These are phyloP conservation scores for Ennomos fuscantarius DNA, from an alignment of 2,888 invertebrate genomes.

Conservation along the genomic window DNA sequence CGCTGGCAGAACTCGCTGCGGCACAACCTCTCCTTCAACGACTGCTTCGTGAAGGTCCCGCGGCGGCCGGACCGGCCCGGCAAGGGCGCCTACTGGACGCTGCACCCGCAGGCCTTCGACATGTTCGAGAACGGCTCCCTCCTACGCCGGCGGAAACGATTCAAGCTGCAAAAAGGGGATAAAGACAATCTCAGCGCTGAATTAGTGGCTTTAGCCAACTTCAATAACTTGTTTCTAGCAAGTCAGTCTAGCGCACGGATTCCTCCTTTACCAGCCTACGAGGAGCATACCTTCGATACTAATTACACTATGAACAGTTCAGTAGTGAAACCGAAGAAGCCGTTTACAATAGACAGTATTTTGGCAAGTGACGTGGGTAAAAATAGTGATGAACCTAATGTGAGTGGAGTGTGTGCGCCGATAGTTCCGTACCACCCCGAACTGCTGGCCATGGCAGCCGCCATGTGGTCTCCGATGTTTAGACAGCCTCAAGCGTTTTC, in stretches of 20 bases:
- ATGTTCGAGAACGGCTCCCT: slow-evolving; percentile 97
- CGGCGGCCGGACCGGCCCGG: slow-evolving; percentile 92
- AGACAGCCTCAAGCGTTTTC: slow-evolving; percentile 42
- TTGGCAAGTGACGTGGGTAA: slow-evolving; percentile 88
- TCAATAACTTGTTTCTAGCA: slow-evolving; percentile 86
- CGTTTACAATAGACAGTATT: slow-evolving; percentile 94
- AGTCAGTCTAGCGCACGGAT: slow-evolving; percentile 51
- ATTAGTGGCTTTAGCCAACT: slow-evolving; percentile 87
- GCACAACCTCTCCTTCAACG: slow-evolving; percentile 98
- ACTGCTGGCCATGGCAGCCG: slow-evolving; percentile 54
- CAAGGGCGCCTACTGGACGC: slow-evolving; percentile 94
- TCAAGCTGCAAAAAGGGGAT: slow-evolving; percentile 86
- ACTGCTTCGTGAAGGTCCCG: slow-evolving; percentile 97
- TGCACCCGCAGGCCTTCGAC: slow-evolving; percentile 92
- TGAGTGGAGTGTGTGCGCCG: slow-evolving; percentile 47
- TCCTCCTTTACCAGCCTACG: slow-evolving; percentile 50
- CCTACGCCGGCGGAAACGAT: slow-evolving; percentile 91
- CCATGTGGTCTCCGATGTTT: slow-evolving; percentile 54
- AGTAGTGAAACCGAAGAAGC: slow-evolving; percentile 83
- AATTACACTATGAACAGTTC: slow-evolving; percentile 33
- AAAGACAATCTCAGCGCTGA: slow-evolving; percentile 83
- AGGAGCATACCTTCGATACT: slow-evolving; percentile 41
- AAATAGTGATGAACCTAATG: slow-evolving; percentile 42
- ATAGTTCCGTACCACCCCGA: slow-evolving; percentile 49
- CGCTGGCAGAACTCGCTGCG: slow-evolving; percentile 93